Percentiles rank a stretch among this genome's conserved stretches.
These are phyloP conservation scores for Glossophaga mutica DNA, from an alignment of 2,797 vertebrate species.

Conservation along the genomic window DNA sequence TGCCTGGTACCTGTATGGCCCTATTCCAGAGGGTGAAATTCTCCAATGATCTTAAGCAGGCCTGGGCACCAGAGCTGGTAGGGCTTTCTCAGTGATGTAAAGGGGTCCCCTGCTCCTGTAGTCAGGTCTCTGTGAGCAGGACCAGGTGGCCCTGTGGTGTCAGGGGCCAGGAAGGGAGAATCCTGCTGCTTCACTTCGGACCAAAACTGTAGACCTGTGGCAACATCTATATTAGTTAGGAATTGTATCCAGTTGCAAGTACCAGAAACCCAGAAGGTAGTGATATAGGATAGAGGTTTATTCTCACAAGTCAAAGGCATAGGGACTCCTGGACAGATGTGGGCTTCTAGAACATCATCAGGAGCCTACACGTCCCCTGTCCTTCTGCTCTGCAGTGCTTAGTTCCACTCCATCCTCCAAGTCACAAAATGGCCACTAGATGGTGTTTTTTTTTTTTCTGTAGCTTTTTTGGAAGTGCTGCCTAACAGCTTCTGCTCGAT, in stretches of 20 bases:
- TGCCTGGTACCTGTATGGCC: background rate
- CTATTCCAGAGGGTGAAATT: background rate
- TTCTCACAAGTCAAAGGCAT: background rate
- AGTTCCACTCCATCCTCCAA: background rate
- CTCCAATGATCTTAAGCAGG: background rate
- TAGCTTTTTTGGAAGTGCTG: background rate
- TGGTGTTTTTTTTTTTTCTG: background rate
- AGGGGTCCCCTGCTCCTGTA: too few relatives aligned
- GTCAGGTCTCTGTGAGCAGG: background rate
- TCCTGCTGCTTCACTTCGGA: background rate
- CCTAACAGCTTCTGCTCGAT: background rate
- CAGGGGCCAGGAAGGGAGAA: background rate
- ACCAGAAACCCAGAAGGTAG: background rate
- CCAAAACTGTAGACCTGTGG: background rate
- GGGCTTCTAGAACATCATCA: background rate
- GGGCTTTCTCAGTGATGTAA: background rate
- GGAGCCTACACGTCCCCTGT: background rate
- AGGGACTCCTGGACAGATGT: background rate
- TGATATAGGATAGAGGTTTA: background rate
- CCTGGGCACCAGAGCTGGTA: background rate
- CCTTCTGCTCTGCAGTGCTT: background rate
- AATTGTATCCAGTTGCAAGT: background rate
- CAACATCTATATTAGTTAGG: background rate
- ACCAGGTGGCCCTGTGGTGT: background rate
- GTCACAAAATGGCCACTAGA: background rate